These are phyloP conservation scores for Podarcis lilfordi DNA, from an alignment of 2,797 vertebrate species.

Conservation along the genomic window DNA sequence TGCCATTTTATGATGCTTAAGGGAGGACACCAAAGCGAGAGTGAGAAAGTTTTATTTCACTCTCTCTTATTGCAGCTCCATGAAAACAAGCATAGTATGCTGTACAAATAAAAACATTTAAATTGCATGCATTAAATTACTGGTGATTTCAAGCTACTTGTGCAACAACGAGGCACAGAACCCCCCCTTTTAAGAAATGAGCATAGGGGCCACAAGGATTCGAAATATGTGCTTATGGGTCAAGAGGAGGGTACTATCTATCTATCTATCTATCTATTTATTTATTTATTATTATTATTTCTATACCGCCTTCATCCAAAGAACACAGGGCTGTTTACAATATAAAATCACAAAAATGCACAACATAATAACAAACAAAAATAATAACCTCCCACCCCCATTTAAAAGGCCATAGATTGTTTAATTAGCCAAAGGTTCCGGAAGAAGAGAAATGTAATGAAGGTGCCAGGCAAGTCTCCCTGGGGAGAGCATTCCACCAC, in stretches of 20 bases:
- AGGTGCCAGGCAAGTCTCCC: no score
- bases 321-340: no score
- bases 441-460: no score
- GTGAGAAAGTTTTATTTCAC: not conserved
- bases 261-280: no score
- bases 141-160: not conserved
- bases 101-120: not conserved
- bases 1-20: conserved; percentile 1
- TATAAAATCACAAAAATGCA: no score
- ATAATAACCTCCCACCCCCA: no score
- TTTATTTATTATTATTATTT: not conserved
- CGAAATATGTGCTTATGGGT: not conserved
- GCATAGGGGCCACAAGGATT: not conserved
- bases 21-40: not conserved
- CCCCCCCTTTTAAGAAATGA: not conserved
- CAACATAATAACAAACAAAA: no score
- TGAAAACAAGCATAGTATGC: not conserved
- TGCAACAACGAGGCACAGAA: not conserved
- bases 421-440: no score
- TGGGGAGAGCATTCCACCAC: no score
- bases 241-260: not conserved
- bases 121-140: not conserved
- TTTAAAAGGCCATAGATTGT: no score
- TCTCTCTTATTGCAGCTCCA: not conserved
- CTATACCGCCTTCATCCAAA: no score